Conservation (phyloP, 1,140 invertebrate species). For the Hylaeus anthracinus region DNA sequence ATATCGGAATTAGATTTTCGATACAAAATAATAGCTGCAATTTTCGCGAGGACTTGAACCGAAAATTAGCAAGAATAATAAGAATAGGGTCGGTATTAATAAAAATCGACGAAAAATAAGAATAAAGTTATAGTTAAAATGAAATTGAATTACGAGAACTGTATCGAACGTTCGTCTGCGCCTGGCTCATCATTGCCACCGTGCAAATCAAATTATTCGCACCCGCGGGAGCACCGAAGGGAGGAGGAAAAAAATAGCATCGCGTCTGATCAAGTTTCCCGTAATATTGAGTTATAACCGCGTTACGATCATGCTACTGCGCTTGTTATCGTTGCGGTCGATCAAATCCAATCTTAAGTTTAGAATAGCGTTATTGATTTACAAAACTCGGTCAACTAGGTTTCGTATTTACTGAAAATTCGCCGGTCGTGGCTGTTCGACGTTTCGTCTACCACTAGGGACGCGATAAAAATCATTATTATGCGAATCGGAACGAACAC, state of each 20-base stretch:
- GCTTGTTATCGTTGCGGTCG: background rate
- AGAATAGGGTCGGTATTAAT: too few relatives aligned
- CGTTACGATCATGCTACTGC: conserved; percentile 2
- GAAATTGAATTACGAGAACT: background rate
- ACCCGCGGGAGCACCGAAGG: background rate
- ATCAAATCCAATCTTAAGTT: conserved; percentile 4
- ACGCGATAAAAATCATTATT: too few relatives aligned
- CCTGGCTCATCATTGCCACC: background rate
- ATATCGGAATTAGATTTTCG: too few relatives aligned
- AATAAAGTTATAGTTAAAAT: too few relatives aligned
- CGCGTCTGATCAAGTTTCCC: conserved; percentile 21
- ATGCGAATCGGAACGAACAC: too few relatives aligned
- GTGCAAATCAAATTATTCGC: conserved; percentile 24
- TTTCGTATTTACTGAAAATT: too few relatives aligned
- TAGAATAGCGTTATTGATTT: background rate
- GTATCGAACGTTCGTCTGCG: background rate
- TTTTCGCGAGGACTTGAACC: too few relatives aligned
- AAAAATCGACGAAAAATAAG: too few relatives aligned
- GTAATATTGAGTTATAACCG: conserved; percentile 36
- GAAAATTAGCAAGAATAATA: too few relatives aligned
- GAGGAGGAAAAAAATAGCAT: conserved; percentile 1
- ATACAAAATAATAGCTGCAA: too few relatives aligned
- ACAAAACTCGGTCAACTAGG: background rate
- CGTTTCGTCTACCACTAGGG: too few relatives aligned
- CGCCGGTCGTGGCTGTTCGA: too few relatives aligned